phyloP scores from a whole-genome alignment of 2,888 invertebrate genomes.

The Drosophila ochracea region DNA sequence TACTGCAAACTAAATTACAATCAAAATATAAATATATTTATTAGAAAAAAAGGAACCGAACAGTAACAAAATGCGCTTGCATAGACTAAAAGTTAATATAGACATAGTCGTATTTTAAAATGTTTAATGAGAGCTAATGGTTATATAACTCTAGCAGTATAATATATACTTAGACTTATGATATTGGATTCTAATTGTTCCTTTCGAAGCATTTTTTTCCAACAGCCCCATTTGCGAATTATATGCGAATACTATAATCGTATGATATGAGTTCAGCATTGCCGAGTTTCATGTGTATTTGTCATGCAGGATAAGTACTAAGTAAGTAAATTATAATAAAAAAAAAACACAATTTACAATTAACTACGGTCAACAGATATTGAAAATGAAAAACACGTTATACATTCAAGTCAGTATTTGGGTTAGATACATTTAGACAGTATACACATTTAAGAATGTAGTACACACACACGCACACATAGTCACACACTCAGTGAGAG shows the following conservation, averaged over 20 bases:
- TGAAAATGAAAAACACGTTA: slow-evolving; percentile 48
- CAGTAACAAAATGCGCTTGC: slow-evolving; percentile 43
- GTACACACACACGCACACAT: slow-evolving; percentile 36
- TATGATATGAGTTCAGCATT: slow-evolving; percentile 42
- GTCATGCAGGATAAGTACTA: slow-evolving; percentile 63
- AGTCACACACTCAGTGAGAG: slow-evolving; percentile 16
- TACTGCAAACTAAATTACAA: slow-evolving; percentile 44
- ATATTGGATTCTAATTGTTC: slow-evolving; percentile 4
- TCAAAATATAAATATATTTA: slow-evolving; percentile 9
- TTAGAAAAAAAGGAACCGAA: slow-evolving; percentile 23
- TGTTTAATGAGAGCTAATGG: slow-evolving; percentile 38
- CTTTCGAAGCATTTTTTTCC: slow-evolving; percentile 9
- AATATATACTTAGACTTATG: slow-evolving; percentile 47
- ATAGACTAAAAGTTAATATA: slow-evolving; percentile 36
- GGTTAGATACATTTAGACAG: slow-evolving; percentile 49
- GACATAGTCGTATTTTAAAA: slow-evolving; percentile 43
- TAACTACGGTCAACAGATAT: slow-evolving; percentile 62
- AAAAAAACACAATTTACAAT: slow-evolving; percentile 51
- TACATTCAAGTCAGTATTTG: slow-evolving; percentile 55
- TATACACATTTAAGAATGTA: slow-evolving; percentile 43
- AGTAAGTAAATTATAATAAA: slow-evolving; percentile 31
- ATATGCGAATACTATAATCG: slow-evolving; percentile 12
- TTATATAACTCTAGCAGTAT: slow-evolving; percentile 32
- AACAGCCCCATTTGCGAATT: slow-evolving; percentile 23
- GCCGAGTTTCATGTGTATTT: slow-evolving; percentile 28